Conservation (phyloP, 2,797 vertebrate species). For the Dermochelys coriacea region DNA sequence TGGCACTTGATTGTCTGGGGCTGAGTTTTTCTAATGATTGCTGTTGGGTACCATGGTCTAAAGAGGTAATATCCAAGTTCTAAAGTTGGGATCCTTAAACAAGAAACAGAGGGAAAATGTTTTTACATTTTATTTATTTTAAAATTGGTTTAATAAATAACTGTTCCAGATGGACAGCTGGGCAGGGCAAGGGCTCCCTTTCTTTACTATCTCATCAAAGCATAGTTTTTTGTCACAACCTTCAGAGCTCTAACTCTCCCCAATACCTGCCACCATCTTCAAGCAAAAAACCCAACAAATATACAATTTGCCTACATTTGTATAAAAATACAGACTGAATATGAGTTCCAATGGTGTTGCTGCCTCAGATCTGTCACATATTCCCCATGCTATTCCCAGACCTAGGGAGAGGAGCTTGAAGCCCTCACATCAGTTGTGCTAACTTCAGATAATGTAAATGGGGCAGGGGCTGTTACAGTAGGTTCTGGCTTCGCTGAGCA, state of each 20-base stretch:
- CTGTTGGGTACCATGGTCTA: slow-evolving; percentile 1
- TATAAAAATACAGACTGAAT: neutral
- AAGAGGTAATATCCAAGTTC: slow-evolving; percentile 16
- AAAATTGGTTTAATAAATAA: slow-evolving; percentile 47
- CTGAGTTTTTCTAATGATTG: slow-evolving; percentile 31
- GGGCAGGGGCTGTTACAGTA: neutral
- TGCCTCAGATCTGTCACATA: too few relatives aligned
- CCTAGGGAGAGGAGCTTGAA: neutral
- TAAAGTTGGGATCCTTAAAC: slow-evolving; percentile 32
- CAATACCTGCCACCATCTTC: neutral
- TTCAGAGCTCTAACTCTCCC: neutral
- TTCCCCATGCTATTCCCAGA: neutral
- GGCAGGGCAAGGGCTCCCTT: neutral
- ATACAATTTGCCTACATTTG: neutral
- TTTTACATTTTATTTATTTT: slow-evolving; percentile 13
- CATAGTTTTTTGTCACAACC: neutral
- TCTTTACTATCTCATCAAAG: neutral
- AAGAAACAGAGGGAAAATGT: slow-evolving; percentile 21
- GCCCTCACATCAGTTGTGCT: neutral
- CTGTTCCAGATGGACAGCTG: slow-evolving; percentile 50
- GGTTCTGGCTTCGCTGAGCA: neutral
- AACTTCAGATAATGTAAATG: neutral
- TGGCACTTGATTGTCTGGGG: slow-evolving; percentile 15
- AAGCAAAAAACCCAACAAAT: neutral
- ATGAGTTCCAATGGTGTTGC: neutral